phyloP scores from a whole-genome alignment of 2,797 vertebrate genomes.

The Kryptopterus vitreolus region DNA sequence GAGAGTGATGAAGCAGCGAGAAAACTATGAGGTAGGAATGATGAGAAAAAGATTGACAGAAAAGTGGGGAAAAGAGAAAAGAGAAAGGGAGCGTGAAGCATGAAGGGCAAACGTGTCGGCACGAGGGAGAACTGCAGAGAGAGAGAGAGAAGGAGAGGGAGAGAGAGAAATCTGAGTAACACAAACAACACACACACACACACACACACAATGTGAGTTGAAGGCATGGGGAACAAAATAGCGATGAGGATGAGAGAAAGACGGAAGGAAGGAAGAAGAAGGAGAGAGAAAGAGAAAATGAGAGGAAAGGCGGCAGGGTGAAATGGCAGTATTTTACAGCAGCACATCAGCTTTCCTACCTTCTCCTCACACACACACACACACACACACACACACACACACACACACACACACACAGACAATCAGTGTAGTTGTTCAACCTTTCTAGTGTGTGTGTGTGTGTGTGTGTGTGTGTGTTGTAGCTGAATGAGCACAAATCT shows the following conservation, averaged over 20 bases:
- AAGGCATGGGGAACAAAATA: background rate
- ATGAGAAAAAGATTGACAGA: constrained; percentile 61
- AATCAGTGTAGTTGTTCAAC: constrained; percentile 20
- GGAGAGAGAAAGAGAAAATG: background rate
- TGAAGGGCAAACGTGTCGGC: constrained; percentile 19
- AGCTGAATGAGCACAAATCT: background rate
- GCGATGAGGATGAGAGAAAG: background rate
- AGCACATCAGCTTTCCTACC: constrained; percentile 25
- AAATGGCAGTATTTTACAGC: constrained; percentile 22
- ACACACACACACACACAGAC: constrained; percentile 17
- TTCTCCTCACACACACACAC: constrained; percentile 11
- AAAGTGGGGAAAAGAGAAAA: constrained; percentile 47
- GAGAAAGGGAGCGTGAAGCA: constrained; percentile 16
- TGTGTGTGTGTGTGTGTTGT: constrained; percentile 4
- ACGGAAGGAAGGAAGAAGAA: background rate
- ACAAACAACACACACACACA: background rate
- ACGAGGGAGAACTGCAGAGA: background rate
- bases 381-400: constrained; percentile 8
- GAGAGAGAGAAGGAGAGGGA: constrained; percentile 1
- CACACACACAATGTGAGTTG: background rate
- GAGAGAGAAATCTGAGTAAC: background rate
- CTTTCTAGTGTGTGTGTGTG: background rate
- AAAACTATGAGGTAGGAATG: constrained; percentile 34
- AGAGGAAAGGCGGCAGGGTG: background rate
- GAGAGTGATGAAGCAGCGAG: constrained; percentile 45